A percentile compares a stretch with the other conserved stretches of the same genome.
These are phyloP conservation scores for Halichondria panicea DNA, from an alignment of 37 sponge, comb jelly and placozoan genomes.

Conservation along the genomic window DNA sequence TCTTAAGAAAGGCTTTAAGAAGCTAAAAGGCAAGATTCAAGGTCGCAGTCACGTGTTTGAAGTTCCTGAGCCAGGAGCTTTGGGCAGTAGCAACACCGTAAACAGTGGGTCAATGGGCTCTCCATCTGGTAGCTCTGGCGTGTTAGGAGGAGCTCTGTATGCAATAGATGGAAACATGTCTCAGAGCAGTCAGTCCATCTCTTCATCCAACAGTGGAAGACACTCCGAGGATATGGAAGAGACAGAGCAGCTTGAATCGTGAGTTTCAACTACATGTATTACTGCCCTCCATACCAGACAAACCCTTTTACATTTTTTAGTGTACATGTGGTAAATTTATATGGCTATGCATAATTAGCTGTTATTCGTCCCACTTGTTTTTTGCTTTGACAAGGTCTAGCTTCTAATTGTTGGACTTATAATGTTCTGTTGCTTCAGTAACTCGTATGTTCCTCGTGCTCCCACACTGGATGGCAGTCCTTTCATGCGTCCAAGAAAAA, in stretches of 20 bases:
- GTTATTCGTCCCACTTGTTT: neutral
- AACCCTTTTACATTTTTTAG: neutral
- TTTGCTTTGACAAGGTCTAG: neutral
- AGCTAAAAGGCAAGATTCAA: constrained; percentile 63
- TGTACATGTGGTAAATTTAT: neutral
- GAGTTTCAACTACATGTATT: too few species aligned
- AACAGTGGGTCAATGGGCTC: constrained; percentile 5
- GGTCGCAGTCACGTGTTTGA: constrained; percentile 49
- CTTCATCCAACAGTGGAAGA: constrained; percentile 41
- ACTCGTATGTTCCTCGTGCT: constrained; percentile 16
- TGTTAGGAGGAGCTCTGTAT: neutral
- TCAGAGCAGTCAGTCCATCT: constrained; percentile 58
- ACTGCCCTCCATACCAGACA: neutral
- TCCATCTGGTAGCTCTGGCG: neutral
- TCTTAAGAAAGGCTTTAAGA: constrained; percentile 72
- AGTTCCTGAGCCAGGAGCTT: constrained; percentile 7
- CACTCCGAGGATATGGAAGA: constrained; percentile 49
- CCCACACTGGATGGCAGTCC: constrained; percentile 28
- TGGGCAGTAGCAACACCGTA: neutral
- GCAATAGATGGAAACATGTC: constrained; percentile 54
- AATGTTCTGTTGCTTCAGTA: neutral
- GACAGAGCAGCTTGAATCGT: neutral
- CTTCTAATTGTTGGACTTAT: neutral
- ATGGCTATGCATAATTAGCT: neutral
- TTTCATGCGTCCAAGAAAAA: constrained; percentile 23